Base-by-base conservation (phyloP, 2,797 vertebrate genomes). In the Takifugu ocellatus region DNA sequence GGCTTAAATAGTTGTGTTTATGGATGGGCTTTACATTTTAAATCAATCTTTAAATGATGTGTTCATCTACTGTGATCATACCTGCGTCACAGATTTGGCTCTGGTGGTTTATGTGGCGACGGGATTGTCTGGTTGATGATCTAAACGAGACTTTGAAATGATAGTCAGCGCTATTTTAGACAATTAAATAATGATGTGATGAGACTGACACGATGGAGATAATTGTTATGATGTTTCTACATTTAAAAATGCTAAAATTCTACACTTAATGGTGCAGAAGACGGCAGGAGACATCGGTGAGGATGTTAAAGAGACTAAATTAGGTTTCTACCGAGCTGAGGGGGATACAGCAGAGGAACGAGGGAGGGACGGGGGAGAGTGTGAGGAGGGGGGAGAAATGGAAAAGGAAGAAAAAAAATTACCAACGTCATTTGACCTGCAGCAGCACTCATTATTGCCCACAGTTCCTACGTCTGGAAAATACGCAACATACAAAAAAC, bases 381-480 rank as follows among this genome's bases (percentile, higher is more conserved):
- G 92, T 60, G 83, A 78, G 78, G 82, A 88, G 31, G 10, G 17
- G 93, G 94, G 92, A 95, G 93, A 92, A 94, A 95, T 95, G 93
- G 92, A 96, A 89, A 88, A 96, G 95, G 94, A 96, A 91, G 88
- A 87, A 87, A 92, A 21, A 39, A 92, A 96, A 96, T 96, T 98
- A 97, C 96, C 96, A 96, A 98, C 93, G 94, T 96, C 94, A 96
- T 95, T 89, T 97, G 95, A 96, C 95, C 94, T 95, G 94, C 94
- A 94, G 95, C 94, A 93, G 94, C 92, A 93, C 94, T 97, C 94
- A 96, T 94, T 93, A 96, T 96, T 95, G 96, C 95, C 95, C 96
- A 96, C 93, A 96, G 95, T 94, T 97, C 93, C 93, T 97, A 98
- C 92, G 95, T 95, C 96, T 98, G 96, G 89, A 98, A 97, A 96